Evolutionary conservation across 1,140 invertebrate species (phyloP), one percentile per base, ranked within the genome.

Genomic region (Batillaria attramentaria): DNA sequence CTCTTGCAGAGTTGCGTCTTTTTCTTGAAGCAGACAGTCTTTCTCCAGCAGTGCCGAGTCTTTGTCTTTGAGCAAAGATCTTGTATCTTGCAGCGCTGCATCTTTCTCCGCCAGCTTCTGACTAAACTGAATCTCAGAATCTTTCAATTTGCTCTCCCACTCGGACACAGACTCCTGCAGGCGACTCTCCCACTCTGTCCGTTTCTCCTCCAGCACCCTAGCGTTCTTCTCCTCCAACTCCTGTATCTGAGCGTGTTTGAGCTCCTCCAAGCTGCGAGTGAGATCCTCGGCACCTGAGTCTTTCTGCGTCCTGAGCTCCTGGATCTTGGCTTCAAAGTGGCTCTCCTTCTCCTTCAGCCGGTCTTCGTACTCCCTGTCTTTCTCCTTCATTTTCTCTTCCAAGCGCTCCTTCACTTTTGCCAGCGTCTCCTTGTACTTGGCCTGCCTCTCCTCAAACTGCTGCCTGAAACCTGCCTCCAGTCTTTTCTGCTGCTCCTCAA

Each of bases 301-400:
- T 69, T 86, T 86, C 68, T 87, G 83, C 41, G 83, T 70, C 4
- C 72, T 83, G 20, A 87, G 60, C 3, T 88, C 84, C 43, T 83
- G 77, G 33, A 88, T 62, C 24, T 83, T 83, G n/a, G 75, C 77
- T 79, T 87, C 84, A 84, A 85, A 87, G 13, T 84, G 80, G 74
- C 80, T 81, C 77, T 90, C 84, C 86, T 87, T 87, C 54, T 86
- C 82, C 41, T 84, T 81, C 39, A 88, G 62, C 24, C 82, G 82
- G n/a, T 77, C 77, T 79, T 87, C 84, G 83, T 84, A 87, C 18
- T 84, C 81, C 75, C 80, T 81, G 77, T 90, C 84, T 86, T 87
- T 87, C 54, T 86, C 82, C 41, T 84, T 81, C 33, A 90, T 24
- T 62, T 86, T 87, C n/a, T 87, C 85, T 79, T 88, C 84, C 84